These are phyloP conservation scores for Caenorhabditis brenneri DNA, from an alignment of 1,140 invertebrate genomes.

Conservation along the genomic window DNA sequence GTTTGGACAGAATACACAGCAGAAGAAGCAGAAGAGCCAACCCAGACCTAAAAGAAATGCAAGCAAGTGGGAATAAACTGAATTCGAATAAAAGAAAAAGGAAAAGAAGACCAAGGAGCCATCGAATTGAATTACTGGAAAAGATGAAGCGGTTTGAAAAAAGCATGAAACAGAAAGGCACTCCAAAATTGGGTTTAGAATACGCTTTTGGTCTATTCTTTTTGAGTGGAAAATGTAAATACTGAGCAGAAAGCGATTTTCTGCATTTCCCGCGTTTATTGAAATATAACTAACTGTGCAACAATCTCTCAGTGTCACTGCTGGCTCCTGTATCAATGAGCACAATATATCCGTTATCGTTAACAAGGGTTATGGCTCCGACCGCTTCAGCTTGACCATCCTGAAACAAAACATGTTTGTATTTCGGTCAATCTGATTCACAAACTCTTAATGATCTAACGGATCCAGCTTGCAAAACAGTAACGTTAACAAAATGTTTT, in stretches of 20 bases:
- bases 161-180: neutral
- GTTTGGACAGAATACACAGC: neutral
- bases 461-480: constrained; percentile 64
- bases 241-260: no score
- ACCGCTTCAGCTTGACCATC: constrained; percentile 61
- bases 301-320: constrained; percentile 61
- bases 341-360: constrained; percentile 63
- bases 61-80: neutral
- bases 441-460: constrained; percentile 56
- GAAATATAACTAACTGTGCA: constrained; percentile 55
- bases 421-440: neutral
- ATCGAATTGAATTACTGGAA: constrained; percentile 25
- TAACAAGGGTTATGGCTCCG: constrained; percentile 63
- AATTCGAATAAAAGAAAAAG: neutral
- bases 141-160: neutral
- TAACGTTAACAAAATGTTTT: constrained; percentile 59
- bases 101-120: neutral
- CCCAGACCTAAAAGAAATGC: neutral
- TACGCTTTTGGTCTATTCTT: neutral
- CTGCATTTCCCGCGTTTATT: neutral
- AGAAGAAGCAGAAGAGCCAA: neutral
- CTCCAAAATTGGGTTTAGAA: neutral
- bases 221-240: no score
- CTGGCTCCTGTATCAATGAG: constrained; percentile 63
- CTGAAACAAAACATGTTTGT: constrained; percentile 43